A percentile compares a stretch with the other conserved stretches of the same genome.
Conservation (phyloP, 2,888 invertebrate genomes). For the Gibbula magus region DNA sequence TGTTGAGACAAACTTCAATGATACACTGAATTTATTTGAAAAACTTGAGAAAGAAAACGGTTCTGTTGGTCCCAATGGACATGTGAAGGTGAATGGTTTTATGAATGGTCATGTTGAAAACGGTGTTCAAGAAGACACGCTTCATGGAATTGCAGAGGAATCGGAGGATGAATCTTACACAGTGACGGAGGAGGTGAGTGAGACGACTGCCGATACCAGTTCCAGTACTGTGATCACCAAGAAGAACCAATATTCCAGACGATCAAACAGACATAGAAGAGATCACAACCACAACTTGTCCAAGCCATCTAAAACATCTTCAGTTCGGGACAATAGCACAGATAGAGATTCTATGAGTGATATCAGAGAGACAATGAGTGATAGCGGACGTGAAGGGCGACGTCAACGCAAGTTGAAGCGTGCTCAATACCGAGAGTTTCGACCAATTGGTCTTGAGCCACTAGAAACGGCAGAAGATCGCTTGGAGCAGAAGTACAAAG, state of each 20-base stretch:
- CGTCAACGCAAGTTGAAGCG: conserved; percentile 37
- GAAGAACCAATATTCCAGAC: neutral
- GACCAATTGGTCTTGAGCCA: conserved; percentile 51
- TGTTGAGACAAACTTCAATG: neutral
- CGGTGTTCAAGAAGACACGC: neutral
- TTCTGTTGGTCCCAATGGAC: neutral
- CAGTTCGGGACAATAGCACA: conserved; percentile 1
- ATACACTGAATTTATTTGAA: conserved; percentile 2
- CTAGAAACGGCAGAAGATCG: conserved; percentile 54
- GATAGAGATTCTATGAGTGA: conserved; percentile 16
- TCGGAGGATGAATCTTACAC: conserved; percentile 8
- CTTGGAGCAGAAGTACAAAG: conserved; percentile 61
- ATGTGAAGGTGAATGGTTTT: neutral
- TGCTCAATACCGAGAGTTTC: conserved; percentile 46
- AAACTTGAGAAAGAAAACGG: conserved; percentile 5
- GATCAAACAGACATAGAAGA: neutral
- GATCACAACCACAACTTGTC: neutral
- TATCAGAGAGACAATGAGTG: conserved; percentile 36
- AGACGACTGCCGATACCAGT: neutral
- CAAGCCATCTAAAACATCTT: neutral
- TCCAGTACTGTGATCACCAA: neutral
- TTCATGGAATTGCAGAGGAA: neutral
- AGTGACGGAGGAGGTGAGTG: neutral
- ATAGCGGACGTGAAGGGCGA: conserved; percentile 32
- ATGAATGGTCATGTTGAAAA: neutral